Base-by-base conservation (phyloP, 1,140 invertebrate species). In the Trypoxylus dichotomus region DNA sequence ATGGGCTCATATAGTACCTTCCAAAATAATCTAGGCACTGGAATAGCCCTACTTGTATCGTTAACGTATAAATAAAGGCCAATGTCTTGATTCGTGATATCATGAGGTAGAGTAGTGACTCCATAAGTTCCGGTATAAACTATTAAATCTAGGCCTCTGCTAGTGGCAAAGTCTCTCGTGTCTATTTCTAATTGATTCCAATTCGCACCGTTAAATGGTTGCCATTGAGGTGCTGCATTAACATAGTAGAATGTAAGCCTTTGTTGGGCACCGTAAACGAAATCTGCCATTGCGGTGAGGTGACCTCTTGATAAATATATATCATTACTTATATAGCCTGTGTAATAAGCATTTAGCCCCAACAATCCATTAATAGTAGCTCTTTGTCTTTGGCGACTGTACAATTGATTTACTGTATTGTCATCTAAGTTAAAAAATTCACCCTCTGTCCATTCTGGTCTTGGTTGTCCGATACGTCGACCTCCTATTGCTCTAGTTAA, bases 171-270 rank as follows among this genome's bases (percentile, higher is more conserved):
- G 27, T 80, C 43, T 19, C 80, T 73, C 1, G 82, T 73, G 77
- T 81, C 79, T 11, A 79, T 76, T 77, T 88, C 85, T 10, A 86
- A 77, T 5, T 78, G 60, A 0, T 88, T 87, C 91, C 92, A 93
- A 83, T 93, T 93, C 41, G 90, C 90, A 73, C 87, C 89, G 79
- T 92, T 92, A 78, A 93, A 90, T 5, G 86, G 88, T 77, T 92
- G 90, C 91, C 91, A 93, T 80, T 91, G 91, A 1, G 91, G 91
- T 5, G 88, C 90, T 3, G 86, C 88, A 82, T 93, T 93, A 10
- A 91, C 88, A 82, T 90, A 93, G 80, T 89, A 89, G 60, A 82
- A 85, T 3, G 91, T 91, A 15, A 90, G 86, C 0, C 89, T 87
- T 82, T 93, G 91, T 73, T 90, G 89, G 15, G 88, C 84, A 0